phyloP scores from a whole-genome alignment of 2,888 invertebrate genomes.

The Ctenicera cuprea region DNA sequence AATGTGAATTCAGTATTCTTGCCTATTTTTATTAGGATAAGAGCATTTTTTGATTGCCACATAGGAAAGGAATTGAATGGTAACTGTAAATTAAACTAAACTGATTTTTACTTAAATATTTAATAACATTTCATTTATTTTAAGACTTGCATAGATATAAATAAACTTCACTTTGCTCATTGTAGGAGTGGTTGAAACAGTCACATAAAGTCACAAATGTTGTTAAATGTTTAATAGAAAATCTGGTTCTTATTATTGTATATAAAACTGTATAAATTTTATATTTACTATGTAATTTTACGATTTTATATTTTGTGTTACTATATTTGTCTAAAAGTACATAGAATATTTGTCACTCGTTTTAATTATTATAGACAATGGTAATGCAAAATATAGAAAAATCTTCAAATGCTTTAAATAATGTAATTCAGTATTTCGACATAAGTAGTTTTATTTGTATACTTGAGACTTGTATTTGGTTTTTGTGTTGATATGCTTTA shows the following conservation, averaged over 20 bases:
- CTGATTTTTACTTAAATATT: slow-evolving; percentile 41
- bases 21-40: slow-evolving; percentile 38
- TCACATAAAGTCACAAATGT: slow-evolving; percentile 30
- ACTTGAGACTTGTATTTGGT: slow-evolving; percentile 45
- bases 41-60: slow-evolving; percentile 18
- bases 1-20: slow-evolving; percentile 42
- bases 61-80: slow-evolving; percentile 35
- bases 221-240: slow-evolving; percentile 45
- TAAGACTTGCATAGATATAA: neutral
- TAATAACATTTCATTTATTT: slow-evolving; percentile 31
- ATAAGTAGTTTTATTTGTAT: slow-evolving; percentile 51
- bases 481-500: slow-evolving; percentile 44
- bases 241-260: slow-evolving; percentile 26
- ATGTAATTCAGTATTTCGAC: slow-evolving; percentile 54
- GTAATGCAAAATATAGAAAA: slow-evolving; percentile 42
- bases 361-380: too few species aligned
- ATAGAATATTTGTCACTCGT: neutral
- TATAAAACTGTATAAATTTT: slow-evolving; percentile 30
- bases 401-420: slow-evolving; percentile 50
- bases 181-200: slow-evolving; percentile 18
- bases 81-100: slow-evolving; percentile 20
- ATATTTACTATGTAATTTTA: slow-evolving; percentile 32
- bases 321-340: slow-evolving; percentile 19
- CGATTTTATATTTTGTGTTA: slow-evolving; percentile 41
- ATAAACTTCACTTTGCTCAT: slow-evolving; percentile 22